A percentile compares a stretch with the other conserved stretches of the same genome.
These are phyloP conservation scores for Lordiphosa clarofinis DNA, from an alignment of 1,140 invertebrate species.

Conservation along the genomic window DNA sequence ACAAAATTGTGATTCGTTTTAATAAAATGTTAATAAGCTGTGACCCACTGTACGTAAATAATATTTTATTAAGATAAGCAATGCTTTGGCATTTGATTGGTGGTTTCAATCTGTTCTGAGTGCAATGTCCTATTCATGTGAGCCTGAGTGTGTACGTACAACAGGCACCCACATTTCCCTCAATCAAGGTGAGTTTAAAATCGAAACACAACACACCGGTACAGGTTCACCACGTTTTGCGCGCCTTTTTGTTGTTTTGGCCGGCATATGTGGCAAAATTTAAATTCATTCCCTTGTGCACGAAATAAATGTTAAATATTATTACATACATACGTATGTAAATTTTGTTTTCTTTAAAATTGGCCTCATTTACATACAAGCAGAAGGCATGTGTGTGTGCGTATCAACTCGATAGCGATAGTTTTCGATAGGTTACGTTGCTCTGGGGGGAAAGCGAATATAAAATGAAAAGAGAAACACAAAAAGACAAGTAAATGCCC, in stretches of 20 bases:
- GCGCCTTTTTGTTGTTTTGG: constrained; percentile 50
- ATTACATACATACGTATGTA: too few relatives aligned
- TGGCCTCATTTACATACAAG: constrained; percentile 11
- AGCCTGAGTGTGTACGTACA: too few relatives aligned
- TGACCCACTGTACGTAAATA: too few relatives aligned
- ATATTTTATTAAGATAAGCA: too few relatives aligned
- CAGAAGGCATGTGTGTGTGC: constrained; percentile 20
- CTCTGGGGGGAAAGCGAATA: constrained; percentile 2
- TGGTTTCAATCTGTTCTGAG: too few relatives aligned
- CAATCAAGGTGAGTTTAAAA: constrained; percentile 34
- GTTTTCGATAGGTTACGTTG: constrained; percentile 3
- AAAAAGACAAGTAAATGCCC: constrained; percentile 9
- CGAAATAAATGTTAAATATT: too few relatives aligned
- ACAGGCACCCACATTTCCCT: too few relatives aligned
- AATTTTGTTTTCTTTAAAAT: neutral
- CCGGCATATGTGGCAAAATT: constrained; percentile 51
- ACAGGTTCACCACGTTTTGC: constrained; percentile 58
- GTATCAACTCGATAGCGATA: constrained; percentile 7
- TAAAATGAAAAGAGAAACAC: constrained; percentile 12
- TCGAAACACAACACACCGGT: constrained; percentile 44
- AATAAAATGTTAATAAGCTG: too few relatives aligned
- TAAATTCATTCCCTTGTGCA: constrained; percentile 28
- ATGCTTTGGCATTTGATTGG: too few relatives aligned
- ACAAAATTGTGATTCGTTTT: too few relatives aligned
- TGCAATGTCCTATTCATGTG: too few relatives aligned